Conservation (phyloP, 2,113 vertebrate genomes). For the Machaerirhynchus nigripectus region DNA sequence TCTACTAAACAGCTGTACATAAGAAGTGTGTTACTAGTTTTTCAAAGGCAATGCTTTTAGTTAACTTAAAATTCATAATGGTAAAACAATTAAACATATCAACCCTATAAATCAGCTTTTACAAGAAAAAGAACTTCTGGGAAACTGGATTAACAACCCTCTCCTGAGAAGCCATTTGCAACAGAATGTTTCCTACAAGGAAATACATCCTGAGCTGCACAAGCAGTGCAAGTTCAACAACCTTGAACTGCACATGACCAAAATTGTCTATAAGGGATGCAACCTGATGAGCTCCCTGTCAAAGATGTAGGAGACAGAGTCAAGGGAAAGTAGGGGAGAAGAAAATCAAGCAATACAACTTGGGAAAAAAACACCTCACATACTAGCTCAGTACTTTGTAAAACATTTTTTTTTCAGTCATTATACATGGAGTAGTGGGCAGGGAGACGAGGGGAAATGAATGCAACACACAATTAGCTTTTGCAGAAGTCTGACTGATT, state of each 20-base stretch:
- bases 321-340: not conserved
- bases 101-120: not conserved
- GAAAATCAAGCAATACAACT: not conserved
- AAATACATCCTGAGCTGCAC: not conserved
- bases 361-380: accelerated
- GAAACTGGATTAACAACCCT: not conserved
- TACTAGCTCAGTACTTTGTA: not conserved
- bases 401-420: not conserved
- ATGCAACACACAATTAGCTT: accelerated
- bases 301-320: not conserved
- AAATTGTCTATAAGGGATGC: not conserved
- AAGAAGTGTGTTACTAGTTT: not conserved
- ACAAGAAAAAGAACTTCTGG: not conserved
- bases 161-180: not conserved
- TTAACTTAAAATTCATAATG: not conserved
- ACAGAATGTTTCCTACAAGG: not conserved
- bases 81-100: not conserved
- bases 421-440: not conserved
- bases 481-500: not conserved
- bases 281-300: not conserved
- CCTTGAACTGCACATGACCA: not conserved
- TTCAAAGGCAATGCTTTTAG: not conserved
- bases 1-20: not conserved
- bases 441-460: not conserved
- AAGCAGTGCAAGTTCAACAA: not conserved